These are phyloP conservation scores for Bombus superbus DNA, from an alignment of 1,140 invertebrate species.

Conservation along the genomic window DNA sequence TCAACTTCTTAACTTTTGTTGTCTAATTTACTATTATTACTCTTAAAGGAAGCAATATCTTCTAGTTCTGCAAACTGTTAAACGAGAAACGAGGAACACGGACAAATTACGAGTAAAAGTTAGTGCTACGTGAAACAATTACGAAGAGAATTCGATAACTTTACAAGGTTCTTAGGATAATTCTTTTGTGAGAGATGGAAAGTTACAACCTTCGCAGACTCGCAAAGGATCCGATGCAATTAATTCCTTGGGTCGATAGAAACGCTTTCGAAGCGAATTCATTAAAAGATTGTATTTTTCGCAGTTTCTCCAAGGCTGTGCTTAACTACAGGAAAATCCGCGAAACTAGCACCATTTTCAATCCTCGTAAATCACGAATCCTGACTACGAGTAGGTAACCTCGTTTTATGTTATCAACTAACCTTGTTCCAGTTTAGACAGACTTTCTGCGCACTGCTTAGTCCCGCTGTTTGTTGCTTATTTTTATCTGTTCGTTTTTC, in stretches of 20 bases:
- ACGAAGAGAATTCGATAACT: background rate
- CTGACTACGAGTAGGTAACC: slow-evolving; percentile 26
- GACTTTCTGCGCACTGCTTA: background rate
- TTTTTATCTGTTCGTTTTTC: background rate
- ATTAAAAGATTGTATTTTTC: background rate
- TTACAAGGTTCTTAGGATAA: background rate
- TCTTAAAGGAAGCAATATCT: background rate
- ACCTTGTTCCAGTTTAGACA: slow-evolving; percentile 40
- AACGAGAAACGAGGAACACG: background rate
- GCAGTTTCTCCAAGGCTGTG: background rate
- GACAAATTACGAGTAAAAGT: background rate
- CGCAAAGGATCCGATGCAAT: background rate
- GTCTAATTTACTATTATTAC: background rate
- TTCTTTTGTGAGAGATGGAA: background rate
- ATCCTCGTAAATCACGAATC: slow-evolving; percentile 37
- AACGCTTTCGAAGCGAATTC: background rate
- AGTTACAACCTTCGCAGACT: background rate
- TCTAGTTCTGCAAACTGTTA: background rate
- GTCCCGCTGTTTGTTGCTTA: background rate
- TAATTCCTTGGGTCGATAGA: background rate
- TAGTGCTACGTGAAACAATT: background rate
- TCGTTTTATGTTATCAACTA: slow-evolving; percentile 47
- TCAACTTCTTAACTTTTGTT: background rate
- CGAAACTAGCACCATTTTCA: background rate
- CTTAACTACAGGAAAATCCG: background rate